These are phyloP conservation scores for Onychostoma macrolepis DNA, from an alignment of 2,113 vertebrate species.

Conservation along the genomic window DNA sequence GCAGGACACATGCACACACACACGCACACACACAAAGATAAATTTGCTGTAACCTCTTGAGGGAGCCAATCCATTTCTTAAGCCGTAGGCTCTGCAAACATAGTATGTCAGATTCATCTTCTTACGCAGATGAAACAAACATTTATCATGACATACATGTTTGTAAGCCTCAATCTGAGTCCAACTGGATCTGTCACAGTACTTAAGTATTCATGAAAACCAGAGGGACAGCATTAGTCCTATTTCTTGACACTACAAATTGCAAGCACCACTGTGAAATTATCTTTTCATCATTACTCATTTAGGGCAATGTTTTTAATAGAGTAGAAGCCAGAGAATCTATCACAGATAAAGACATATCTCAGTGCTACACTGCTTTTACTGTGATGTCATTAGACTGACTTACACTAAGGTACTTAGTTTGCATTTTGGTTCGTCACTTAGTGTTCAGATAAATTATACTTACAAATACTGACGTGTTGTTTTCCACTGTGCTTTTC, in stretches of 20 bases:
- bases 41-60: background rate
- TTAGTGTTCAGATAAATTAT: background rate
- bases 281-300: background rate
- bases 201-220: constrained; percentile 4
- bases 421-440: background rate
- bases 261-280: constrained; percentile 22
- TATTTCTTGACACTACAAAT: constrained; percentile 8
- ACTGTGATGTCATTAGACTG: background rate
- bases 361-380: background rate
- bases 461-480: background rate
- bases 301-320: no score
- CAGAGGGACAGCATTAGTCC: background rate
- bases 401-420: background rate
- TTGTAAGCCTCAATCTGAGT: constrained; percentile 30
- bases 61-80: constrained; percentile 20
- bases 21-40: constrained; percentile 33
- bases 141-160: constrained; percentile 16
- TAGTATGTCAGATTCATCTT: constrained; percentile 15
- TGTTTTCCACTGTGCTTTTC: constrained; percentile 28
- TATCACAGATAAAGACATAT: background rate
- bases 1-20: constrained; percentile 24
- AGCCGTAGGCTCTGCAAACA: constrained; percentile 29
- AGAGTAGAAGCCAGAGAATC: background rate
- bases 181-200: constrained; percentile 35
- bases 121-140: background rate